phyloP scores from a whole-genome alignment of 2,888 invertebrate species.

The Chrysodeixis includens region DNA sequence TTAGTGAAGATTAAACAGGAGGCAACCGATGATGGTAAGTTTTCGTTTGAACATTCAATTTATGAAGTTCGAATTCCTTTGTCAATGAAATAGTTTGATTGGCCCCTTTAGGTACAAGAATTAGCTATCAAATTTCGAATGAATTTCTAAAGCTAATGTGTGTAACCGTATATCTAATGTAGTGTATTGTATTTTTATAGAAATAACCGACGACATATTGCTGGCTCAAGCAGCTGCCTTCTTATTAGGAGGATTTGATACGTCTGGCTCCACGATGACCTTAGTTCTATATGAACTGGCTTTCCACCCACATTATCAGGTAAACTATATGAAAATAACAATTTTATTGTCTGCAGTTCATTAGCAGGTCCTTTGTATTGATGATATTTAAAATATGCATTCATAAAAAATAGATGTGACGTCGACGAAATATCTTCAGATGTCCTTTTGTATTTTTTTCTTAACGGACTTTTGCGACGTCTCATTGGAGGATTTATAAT shows the following conservation, averaged over 20 bases:
- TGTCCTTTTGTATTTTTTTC: neutral
- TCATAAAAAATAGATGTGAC: too few species aligned
- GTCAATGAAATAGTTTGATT: too few species aligned
- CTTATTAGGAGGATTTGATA: constrained; percentile 72
- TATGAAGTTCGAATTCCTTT: too few species aligned
- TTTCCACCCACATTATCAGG: constrained; percentile 65
- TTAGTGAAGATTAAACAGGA: constrained; percentile 68
- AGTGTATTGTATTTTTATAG: constrained; percentile 38
- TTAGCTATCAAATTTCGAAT: too few species aligned
- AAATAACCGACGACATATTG: constrained; percentile 65
- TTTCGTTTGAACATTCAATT: too few species aligned
- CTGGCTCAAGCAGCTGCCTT: constrained; percentile 71
- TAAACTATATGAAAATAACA: constrained; percentile 45
- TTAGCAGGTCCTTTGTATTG: neutral
- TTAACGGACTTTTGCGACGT: neutral
- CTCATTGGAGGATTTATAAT: too few species aligned
- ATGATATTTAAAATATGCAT: too few species aligned
- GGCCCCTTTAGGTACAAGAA: too few species aligned
- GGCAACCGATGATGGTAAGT: constrained; percentile 58
- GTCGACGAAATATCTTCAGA: neutral
- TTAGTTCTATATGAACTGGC: constrained; percentile 67
- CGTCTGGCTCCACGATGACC: constrained; percentile 56
- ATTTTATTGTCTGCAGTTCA: too few species aligned
- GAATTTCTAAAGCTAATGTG: too few species aligned
- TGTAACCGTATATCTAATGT: neutral